Evolutionary conservation across 2,113 vertebrate genomes (phyloP).

Genomic region (Scartelaos histophorus): DNA sequence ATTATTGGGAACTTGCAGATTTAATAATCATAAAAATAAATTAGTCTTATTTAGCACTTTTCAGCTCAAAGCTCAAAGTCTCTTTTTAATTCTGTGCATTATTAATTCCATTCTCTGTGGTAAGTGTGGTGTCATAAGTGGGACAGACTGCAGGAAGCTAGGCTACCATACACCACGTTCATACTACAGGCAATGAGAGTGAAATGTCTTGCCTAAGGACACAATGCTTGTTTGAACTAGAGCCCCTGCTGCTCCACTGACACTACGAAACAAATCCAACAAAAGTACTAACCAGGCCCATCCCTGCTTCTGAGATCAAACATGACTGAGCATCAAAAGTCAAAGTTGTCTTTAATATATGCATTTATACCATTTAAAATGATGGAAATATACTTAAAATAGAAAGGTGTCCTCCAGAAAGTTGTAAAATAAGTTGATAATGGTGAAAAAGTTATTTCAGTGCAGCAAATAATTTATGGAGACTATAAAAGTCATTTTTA

Average conservation of each 20-base stretch:
- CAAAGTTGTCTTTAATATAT: not conserved
- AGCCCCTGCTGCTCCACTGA: not conserved
- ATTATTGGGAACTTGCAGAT: not conserved
- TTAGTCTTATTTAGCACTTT: not conserved
- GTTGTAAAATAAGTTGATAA: not conserved
- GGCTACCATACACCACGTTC: no score
- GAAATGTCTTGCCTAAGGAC: no score
- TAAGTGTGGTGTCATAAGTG: not conserved
- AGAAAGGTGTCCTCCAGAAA: not conserved
- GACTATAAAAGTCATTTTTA: not conserved
- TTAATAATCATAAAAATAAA: not conserved
- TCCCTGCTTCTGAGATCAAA: not conserved
- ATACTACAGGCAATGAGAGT: no score
- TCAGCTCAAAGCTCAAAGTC: not conserved
- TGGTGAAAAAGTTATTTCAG: not conserved
- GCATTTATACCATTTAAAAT: no score
- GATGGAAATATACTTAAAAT: not conserved
- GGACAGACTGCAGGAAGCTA: no score
- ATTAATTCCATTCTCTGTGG: not conserved
- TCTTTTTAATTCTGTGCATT: not conserved
- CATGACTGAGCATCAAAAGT: not conserved
- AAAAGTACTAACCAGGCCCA: not conserved
- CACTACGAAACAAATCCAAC: no score
- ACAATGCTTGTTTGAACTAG: not conserved
- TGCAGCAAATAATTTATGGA: not conserved